These are phyloP conservation scores for Zygaena filipendulae DNA, from an alignment of 2,888 invertebrate species.

Conservation along the genomic window DNA sequence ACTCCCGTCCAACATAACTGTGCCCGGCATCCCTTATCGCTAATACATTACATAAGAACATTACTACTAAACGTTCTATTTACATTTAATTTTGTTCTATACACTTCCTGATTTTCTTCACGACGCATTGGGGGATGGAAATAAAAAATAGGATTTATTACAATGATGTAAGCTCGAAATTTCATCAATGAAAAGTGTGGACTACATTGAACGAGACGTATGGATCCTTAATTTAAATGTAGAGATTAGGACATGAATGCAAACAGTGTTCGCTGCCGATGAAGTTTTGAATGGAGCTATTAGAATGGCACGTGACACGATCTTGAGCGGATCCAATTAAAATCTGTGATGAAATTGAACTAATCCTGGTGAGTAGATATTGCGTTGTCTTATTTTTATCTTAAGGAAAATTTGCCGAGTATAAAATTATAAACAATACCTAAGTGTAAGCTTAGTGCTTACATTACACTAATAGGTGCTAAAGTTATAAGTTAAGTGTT, in stretches of 20 bases:
- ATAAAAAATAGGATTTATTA: slow-evolving; percentile 22
- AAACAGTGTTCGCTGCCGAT: no score
- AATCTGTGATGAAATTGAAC: no score
- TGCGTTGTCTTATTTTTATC: slow-evolving; percentile 55
- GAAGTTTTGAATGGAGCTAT: no score
- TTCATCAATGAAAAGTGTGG: slow-evolving; percentile 57
- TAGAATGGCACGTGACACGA: no score
- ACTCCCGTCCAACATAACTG: slow-evolving; percentile 34
- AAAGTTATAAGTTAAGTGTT: slow-evolving; percentile 75
- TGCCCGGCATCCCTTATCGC: slow-evolving; percentile 46
- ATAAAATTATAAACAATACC: slow-evolving; percentile 65
- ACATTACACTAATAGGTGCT: slow-evolving; percentile 58
- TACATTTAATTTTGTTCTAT: slow-evolving; percentile 51
- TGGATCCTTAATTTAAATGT: neutral
- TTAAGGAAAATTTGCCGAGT: slow-evolving; percentile 59
- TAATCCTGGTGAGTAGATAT: no score
- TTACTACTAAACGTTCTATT: slow-evolving; percentile 46
- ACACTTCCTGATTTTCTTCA: slow-evolving; percentile 67
- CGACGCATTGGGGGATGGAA: no score
- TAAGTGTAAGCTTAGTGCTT: slow-evolving; percentile 64
- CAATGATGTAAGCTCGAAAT: slow-evolving; percentile 43
- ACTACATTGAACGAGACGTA: slow-evolving; percentile 23
- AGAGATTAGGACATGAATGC: no score
- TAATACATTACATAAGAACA: no score
- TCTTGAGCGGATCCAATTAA: no score